Conservation (phyloP, 2,888 invertebrate genomes). For the Smittia aterrima region DNA sequence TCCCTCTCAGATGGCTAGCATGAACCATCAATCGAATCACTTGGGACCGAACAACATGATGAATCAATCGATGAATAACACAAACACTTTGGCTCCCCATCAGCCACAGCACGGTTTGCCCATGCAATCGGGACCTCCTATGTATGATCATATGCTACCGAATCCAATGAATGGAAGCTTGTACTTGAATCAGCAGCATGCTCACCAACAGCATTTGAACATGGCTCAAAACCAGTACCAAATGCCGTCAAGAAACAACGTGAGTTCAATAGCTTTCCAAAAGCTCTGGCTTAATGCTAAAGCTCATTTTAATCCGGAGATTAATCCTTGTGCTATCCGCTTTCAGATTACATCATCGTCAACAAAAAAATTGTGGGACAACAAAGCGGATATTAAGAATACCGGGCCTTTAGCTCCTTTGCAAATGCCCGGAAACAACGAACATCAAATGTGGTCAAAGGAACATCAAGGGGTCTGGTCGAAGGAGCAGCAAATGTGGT, state of each 20-base stretch:
- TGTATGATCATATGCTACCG: conserved; percentile 50
- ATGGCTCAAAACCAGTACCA: conserved; percentile 53
- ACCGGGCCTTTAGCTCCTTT: conserved; percentile 71
- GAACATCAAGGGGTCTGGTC: conserved; percentile 26
- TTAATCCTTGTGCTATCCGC: conserved; percentile 44
- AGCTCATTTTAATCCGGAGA: neutral
- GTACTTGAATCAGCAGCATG: conserved; percentile 35
- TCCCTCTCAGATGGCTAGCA: neutral
- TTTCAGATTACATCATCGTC: conserved; percentile 88
- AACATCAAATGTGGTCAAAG: conserved; percentile 70
- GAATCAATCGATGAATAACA: conserved; percentile 52
- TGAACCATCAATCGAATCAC: conserved; percentile 46
- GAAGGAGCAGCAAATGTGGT: conserved; percentile 83
- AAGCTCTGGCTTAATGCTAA: neutral
- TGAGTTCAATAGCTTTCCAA: neutral
- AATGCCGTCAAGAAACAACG: conserved; percentile 44
- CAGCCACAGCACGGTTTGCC: conserved; percentile 48
- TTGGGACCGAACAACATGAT: conserved; percentile 50
- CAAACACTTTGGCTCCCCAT: conserved; percentile 47
- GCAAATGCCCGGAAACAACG: conserved; percentile 62
- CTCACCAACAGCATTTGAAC: conserved; percentile 44
- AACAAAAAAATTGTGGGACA: conserved; percentile 91
- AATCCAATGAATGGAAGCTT: conserved; percentile 1
- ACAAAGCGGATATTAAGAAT: conserved; percentile 74
- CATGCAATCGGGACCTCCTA: conserved; percentile 50